Evolutionary conservation across 1,140 invertebrate genomes (phyloP).

Genomic region (Sipha flava): DNA sequence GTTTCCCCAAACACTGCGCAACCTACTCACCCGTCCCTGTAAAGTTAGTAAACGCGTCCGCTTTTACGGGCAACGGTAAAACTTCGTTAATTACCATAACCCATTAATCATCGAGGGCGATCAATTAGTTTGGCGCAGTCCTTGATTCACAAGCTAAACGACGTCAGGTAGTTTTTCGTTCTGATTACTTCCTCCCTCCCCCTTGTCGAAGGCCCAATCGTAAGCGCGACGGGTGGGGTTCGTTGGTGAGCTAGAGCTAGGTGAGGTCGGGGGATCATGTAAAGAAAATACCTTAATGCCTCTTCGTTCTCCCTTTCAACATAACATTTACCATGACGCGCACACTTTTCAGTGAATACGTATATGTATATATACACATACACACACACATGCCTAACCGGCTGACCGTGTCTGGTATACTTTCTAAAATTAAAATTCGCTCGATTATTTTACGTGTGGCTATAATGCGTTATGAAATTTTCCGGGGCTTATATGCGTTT

Average conservation of each 20-base stretch:
- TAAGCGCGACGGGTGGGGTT: not conserved
- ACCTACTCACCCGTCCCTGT: not conserved
- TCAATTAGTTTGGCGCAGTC: constrained; percentile 12
- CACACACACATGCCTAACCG: too few species aligned
- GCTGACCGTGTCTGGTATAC: not conserved
- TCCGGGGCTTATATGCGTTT: too few species aligned
- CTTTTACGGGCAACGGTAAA: not conserved
- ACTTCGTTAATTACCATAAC: constrained; percentile 29
- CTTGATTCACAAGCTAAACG: constrained; percentile 4
- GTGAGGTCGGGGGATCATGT: too few species aligned
- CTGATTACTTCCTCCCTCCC: not conserved
- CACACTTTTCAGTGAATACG: too few species aligned
- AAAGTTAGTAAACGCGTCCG: constrained; percentile 22
- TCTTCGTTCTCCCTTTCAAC: too few species aligned
- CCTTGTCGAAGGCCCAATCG: too few species aligned
- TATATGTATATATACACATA: not conserved
- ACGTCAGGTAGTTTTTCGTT: not conserved
- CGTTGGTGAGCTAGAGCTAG: too few species aligned
- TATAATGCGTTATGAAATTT: too few species aligned
- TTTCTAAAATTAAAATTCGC: not conserved
- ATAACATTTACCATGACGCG: too few species aligned
- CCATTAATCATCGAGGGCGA: constrained; percentile 10
- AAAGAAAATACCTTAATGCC: not conserved
- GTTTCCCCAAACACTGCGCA: not conserved
- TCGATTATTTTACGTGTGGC: too few species aligned